These are phyloP conservation scores for Phortica variegata DNA, from an alignment of 1,140 invertebrate genomes.

Conservation along the genomic window DNA sequence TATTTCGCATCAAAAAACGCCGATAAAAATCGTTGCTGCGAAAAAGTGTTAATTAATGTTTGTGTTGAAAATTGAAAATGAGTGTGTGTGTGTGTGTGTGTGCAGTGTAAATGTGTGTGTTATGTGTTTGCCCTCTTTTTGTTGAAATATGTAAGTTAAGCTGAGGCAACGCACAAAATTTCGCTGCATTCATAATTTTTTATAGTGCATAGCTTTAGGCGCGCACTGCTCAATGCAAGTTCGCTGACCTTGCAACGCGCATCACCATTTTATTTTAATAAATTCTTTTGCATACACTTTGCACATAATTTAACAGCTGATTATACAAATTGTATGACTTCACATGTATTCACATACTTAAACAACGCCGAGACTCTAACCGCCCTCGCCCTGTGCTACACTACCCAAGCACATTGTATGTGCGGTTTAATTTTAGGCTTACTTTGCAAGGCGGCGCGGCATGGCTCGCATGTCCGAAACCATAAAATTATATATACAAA, in stretches of 20 bases:
- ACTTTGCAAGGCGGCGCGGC: neutral
- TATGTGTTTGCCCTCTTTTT: too few relatives aligned
- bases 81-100: neutral
- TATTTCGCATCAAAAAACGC: neutral
- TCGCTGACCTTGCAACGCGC: too few relatives aligned
- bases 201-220: neutral
- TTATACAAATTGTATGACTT: slow-evolving; percentile 34
- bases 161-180: too few relatives aligned
- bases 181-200: too few relatives aligned
- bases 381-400: too few relatives aligned
- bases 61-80: slow-evolving; percentile 41
- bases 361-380: too few relatives aligned
- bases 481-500: slow-evolving; percentile 36
- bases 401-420: too few relatives aligned
- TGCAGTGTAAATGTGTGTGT: neutral
- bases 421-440: slow-evolving; percentile 4
- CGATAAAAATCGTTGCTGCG: slow-evolving; percentile 23
- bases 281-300: slow-evolving; percentile 25
- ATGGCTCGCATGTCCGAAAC: slow-evolving; percentile 40
- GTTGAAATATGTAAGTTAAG: too few relatives aligned
- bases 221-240: too few relatives aligned
- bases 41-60: slow-evolving; percentile 46
- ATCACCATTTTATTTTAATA: too few relatives aligned
- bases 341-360: too few relatives aligned
- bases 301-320: slow-evolving; percentile 44